Base-by-base conservation (phyloP, 1,140 invertebrate species). In the Leptoteleia sp. region DNA sequence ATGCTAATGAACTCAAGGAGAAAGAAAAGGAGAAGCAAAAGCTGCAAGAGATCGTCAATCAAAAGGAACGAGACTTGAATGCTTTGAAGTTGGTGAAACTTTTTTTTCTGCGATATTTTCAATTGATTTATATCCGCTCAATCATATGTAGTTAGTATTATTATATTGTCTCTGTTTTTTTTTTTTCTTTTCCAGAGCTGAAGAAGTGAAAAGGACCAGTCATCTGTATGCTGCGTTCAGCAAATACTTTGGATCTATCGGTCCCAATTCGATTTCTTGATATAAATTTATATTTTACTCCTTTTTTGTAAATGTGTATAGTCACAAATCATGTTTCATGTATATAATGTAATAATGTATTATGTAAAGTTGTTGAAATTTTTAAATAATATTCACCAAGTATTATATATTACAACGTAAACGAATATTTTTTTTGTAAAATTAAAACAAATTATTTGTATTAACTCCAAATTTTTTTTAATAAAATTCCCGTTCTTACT, bases 191-290 rank as follows among this genome's bases (percentile, higher is more conserved):
- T 80, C 11, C 48, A 87, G 86, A 47, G 79, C 82, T 13, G 82
- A 87, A 47, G 84, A 88, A 76, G 83, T 85, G n/a, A 85, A 87
- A 61, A 80, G 82, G 61, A 85, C 83, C 4, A 81, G 82, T 48
- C 82, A 84, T 29, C 80, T 87, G 47, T 87, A 88, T 50, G 81
- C 86, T n/a, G 87, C 87, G n/a, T 84, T 88, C 13, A 87, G 71
- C 11, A 88, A 88, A 48, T 88, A 86, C 65, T 73, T 88, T 17
- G 83, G 81, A 52, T 81, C 86, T 1, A 82, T 85, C 7, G 80
- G 70, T 19, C 81, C 80, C 3, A 80, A 47, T 47, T 35, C 73
- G 4, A 38, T 62, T 62, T 37, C 67, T 48, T 81, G 52, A 81
- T 48, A 43, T 7, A 42, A 15, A 15, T 22, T 54, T 54, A 25